Evolutionary conservation across 2,113 vertebrate species (phyloP), one percentile per base, ranked within the genome.

Genomic region (Hydrochoerus hydrochaeris): DNA sequence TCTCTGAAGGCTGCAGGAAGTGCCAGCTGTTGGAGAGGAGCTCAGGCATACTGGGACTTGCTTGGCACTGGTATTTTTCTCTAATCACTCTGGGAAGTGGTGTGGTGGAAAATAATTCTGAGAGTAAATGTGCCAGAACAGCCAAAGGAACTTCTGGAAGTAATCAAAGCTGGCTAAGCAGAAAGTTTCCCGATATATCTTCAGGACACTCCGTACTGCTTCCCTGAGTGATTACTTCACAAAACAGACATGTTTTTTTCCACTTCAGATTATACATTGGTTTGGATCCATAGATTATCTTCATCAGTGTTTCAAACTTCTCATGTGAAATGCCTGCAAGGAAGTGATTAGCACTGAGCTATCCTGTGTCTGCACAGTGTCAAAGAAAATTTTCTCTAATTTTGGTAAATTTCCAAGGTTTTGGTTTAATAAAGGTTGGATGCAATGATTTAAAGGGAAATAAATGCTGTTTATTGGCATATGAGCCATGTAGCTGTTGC

Each of bases 51-150:
- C 83, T 94, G 84, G 54, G 85, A 85, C 88, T 95, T 97, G 87
- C 78, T 90, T 85, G 92, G 84, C 58, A 9, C 38, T 54, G 19
- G 60, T 16, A 22, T 94, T 95, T 92, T 30, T 82, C 95, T 92
- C 85, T 82, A 82, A 97, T 96, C 85, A 85, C 58, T 63, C 81
- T 67, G 46, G 92, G 88, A 90, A 96, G 65, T 95, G 54, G 69
- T 73, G 54, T 67, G 83, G 69, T 92, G 60, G 95, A 97, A 98
- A 97, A 93, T 60, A 82, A 96, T 30, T 81, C 90, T 78, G 69
- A 54, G n/a, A 84, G 65, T 24, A 80, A 93, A 28, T 62, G 12
- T 96, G 54, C 95, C 60, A 85, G 92, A 67, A 77, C 3, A 91
- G 49, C 65, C 71, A 38, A 52, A 28, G 62, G 35, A 88, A 7